Percentiles rank a stretch among this genome's conserved stretches.
These are phyloP conservation scores for Ceratitis capitata DNA, from an alignment of 1,140 invertebrate genomes.

Conservation along the genomic window DNA sequence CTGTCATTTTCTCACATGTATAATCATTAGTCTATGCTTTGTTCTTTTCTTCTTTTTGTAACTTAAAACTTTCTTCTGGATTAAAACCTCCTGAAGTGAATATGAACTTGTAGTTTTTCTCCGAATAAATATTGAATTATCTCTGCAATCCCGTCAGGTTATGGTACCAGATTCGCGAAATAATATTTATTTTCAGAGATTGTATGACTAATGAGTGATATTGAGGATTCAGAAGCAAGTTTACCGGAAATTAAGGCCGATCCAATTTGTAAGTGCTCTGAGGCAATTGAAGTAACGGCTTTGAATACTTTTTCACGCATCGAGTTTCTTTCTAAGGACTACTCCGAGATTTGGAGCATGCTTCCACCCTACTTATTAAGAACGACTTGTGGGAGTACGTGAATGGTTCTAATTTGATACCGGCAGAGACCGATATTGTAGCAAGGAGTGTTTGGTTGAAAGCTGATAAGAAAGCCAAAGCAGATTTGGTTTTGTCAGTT, in stretches of 20 bases:
- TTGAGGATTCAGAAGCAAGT: no score
- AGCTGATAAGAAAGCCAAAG: slow-evolving; percentile 47
- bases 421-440: slow-evolving; percentile 26
- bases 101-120: no score
- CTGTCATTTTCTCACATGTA: no score
- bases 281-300: not conserved
- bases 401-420: slow-evolving; percentile 39
- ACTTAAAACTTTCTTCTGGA: no score
- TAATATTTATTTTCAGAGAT: not conserved
- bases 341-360: slow-evolving; percentile 50
- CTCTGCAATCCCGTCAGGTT: not conserved
- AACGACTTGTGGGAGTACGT: slow-evolving; percentile 45
- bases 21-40: no score
- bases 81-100: no score
- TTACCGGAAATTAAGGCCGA: no score
- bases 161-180: not conserved
- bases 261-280: no score
- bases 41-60: no score
- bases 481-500: slow-evolving; percentile 46
- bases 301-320: not conserved
- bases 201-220: no score
- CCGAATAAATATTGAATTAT: no score
- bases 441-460: slow-evolving; percentile 21
- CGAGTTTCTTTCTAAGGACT: slow-evolving; percentile 22
- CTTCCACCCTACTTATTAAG: slow-evolving; percentile 48